Evolutionary conservation across 2,113 vertebrate species (phyloP).

Genomic region (Barnardius zonarius): DNA sequence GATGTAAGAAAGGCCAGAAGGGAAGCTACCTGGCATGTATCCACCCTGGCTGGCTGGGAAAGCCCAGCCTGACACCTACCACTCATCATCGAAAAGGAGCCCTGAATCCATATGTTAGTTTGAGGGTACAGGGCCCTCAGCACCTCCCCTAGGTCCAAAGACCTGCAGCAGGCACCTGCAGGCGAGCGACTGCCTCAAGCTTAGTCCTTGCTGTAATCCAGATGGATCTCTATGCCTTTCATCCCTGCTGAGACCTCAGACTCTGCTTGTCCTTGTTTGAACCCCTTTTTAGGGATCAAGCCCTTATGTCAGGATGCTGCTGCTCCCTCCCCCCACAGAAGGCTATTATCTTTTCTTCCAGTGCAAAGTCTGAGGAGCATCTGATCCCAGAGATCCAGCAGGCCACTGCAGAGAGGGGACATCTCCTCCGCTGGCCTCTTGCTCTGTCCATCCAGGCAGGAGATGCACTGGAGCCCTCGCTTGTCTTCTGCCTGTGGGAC

Average conservation of each 20-base stretch:
- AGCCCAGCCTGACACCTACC: not conserved
- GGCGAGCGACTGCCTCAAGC: accelerated
- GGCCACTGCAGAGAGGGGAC: not conserved
- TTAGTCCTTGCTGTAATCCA: not conserved
- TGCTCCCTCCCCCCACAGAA: not conserved
- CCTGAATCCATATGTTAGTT: not conserved
- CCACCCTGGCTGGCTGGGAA: not conserved
- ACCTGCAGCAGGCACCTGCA: not conserved
- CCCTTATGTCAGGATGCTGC: not conserved
- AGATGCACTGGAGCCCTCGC: not conserved
- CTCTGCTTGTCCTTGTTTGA: not conserved
- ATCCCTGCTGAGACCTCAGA: not conserved
- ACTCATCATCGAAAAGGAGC: not conserved
- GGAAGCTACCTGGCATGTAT: accelerated
- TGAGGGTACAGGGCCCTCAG: accelerated
- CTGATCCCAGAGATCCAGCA: not conserved
- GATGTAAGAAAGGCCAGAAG: not conserved
- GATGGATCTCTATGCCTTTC: not conserved
- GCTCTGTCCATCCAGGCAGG: not conserved
- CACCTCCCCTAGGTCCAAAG: not conserved
- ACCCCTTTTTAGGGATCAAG: not conserved
- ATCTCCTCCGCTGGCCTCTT: not conserved
- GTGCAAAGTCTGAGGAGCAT: not conserved
- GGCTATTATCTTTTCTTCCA: not conserved
- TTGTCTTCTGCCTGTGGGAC: not conserved